Base-by-base conservation (phyloP, 2,113 vertebrate species). In the Pholis gunnellus region DNA sequence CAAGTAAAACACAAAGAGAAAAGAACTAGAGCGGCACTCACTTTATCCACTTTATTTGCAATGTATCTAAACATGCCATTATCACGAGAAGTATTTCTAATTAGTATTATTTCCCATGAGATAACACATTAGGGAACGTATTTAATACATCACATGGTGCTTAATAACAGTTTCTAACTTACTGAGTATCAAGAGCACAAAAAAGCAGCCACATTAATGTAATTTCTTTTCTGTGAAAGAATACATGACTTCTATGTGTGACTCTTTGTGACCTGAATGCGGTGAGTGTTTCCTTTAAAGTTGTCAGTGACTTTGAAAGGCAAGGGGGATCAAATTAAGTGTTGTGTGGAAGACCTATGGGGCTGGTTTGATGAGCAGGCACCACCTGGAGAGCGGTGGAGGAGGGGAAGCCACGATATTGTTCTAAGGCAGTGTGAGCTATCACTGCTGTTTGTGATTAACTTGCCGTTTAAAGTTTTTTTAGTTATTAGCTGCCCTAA, bases 391-490 rank as follows among this genome's bases (percentile, higher is more conserved):
- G 79, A 85, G 69, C 9, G 7, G 11, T 71, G 77, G 68, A 83
- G 87, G 89, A 82, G 78, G 88, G 80, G 84, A 56, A 61, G 59
- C 70, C 6, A 3, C 2, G 15, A 65, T 77, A 90, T 92, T 93
- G 90, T 95, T 95, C 86, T 88, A 91, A 88, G 87, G 89, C 91
- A 84, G 88, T 92, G 84, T 92, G 94, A 94, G 92, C 90, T 85
- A 85, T 93, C 91, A 88, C 91, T 94, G 91, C 94, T 95, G 95
- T 95, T 95, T 95, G 92, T 95, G 94, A 96, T 96, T 95, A 96
- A 95, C 94, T 94, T 84, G 92, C 92, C 75, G 87, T 94, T 95
- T 95, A 89, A 95, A 94, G 89, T 94, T 95, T 93, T 87, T 91
- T 91, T 82, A 79, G 90, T 93, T 95, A 94, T 95, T 95, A 95